Percentiles rank a stretch among this genome's conserved stretches.
Conservation (phyloP, 2,888 invertebrate genomes). For the Imbricaverruca yamaguchii region DNA sequence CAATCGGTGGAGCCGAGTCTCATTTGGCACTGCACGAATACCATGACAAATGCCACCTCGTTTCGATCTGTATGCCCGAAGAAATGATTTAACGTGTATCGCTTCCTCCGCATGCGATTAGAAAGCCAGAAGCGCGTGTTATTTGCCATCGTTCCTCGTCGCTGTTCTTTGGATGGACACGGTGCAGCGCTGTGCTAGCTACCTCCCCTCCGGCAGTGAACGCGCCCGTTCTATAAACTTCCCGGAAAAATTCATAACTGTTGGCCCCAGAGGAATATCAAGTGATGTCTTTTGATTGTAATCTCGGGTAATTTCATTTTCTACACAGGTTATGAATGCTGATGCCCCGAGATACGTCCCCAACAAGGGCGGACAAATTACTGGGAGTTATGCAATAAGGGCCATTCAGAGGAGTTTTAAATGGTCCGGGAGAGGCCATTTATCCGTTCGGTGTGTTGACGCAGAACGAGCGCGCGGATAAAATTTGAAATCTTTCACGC, state of each 20-base stretch:
- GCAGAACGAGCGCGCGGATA: not conserved
- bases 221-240: not conserved
- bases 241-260: conserved; percentile 3
- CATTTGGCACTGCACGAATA: too few relatives aligned
- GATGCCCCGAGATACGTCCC: not conserved
- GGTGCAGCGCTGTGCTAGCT: not conserved
- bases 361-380: conserved; percentile 16
- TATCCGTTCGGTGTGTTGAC: not conserved
- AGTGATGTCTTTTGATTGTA: conserved; percentile 22
- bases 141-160: too few relatives aligned
- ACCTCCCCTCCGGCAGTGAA: not conserved
- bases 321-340: conserved; percentile 17
- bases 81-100: too few relatives aligned
- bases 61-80: too few relatives aligned
- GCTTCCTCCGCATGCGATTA: too few relatives aligned
- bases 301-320: conserved; percentile 7
- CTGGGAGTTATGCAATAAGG: conserved; percentile 21
- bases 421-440: not conserved
- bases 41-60: too few relatives aligned
- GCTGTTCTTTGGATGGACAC: too few relatives aligned
- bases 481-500: not conserved
- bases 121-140: too few relatives aligned
- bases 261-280: conserved; percentile 10
- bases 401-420: conserved; percentile 17
- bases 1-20: too few relatives aligned